Conservation (phyloP, 2,888 invertebrate genomes). For the Herminia tarsipennalis region DNA sequence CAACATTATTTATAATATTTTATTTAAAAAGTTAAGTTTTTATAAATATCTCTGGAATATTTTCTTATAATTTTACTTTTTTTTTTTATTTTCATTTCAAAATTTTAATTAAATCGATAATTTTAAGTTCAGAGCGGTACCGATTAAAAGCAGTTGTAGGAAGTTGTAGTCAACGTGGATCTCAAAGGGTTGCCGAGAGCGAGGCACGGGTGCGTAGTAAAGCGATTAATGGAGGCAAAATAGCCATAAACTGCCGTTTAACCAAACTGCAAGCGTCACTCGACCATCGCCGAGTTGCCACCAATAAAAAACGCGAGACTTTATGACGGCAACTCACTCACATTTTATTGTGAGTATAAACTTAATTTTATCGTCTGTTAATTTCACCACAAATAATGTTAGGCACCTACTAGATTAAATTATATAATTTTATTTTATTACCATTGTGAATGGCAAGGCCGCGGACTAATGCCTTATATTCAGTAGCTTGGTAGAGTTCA, state of each 20-base stretch:
- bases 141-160: too few relatives aligned
- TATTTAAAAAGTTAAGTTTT: background rate
- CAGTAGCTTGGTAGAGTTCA: conserved; percentile 45
- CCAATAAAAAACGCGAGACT: conserved; percentile 86
- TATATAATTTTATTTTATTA: conserved; percentile 75
- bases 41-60: background rate
- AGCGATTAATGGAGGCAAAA: conserved; percentile 85
- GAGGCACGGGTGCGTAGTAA: conserved; percentile 81
- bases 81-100: too few relatives aligned
- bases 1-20: background rate
- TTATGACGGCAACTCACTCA: conserved; percentile 86
- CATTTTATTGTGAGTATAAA: conserved; percentile 86
- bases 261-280: conserved; percentile 85
- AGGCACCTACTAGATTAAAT: conserved; percentile 77
- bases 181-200: conserved; percentile 69
- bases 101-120: too few relatives aligned
- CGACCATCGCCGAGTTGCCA: conserved; percentile 77
- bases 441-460: conserved; percentile 74
- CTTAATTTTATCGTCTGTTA: conserved; percentile 86
- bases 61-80: background rate
- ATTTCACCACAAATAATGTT: conserved; percentile 85
- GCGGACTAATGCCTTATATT: conserved; percentile 56
- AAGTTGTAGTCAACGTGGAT: conserved; percentile 5
- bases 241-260: conserved; percentile 85
- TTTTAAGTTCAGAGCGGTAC: too few relatives aligned